Evolutionary conservation across 2,888 invertebrate genomes (phyloP), one percentile per base, ranked within the genome.

Genomic region (Pristionchus exspectatus): DNA sequence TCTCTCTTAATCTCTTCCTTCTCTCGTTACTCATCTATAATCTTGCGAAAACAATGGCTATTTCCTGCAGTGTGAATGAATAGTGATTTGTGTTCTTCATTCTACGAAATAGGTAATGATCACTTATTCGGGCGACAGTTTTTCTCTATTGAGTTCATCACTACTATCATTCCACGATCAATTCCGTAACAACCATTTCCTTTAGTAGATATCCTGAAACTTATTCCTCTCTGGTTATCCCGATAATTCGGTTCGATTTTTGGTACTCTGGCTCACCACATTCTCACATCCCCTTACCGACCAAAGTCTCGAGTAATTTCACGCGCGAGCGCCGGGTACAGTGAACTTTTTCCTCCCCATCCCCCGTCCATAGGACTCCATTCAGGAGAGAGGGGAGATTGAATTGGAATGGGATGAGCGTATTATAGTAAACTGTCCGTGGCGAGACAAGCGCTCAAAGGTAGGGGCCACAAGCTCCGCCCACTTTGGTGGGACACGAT

Each of bases 341-440:
- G 74, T 74, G 74, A 74, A 74, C 81, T 81, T 81, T 81, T 81
- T 54, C 77, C 33, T 16, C 16, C 66, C 14, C 59, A 18, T 69
- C 27, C 24, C 27, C 27, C 72, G 2, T 18, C 50, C 44, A 54
- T 18, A 7, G 21, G 81, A 81, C 44, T 81, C 50, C 50, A 81
- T 81, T 81, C 81, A 50, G 50, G n/a, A 54, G 63, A 24, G n/a
- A 9, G 63, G 10, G 12, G n/a, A 81, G 81, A 81, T 50, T 81
- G 27, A 54, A 81, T 50, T 54, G 81, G 81, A 27, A 50, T 24
- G 81, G 50, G 50, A 81, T 81, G 81, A 38, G 74, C 81, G 38
- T 81, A 81, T 81, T 81, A 81, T 81, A 81, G 81, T 81, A 50
- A 81, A 81, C 81, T 81, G 81, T 81, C 81, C 81, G 81, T 50